These are phyloP conservation scores for Limosa lapponica DNA, from an alignment of 2,797 vertebrate species.

Conservation along the genomic window DNA sequence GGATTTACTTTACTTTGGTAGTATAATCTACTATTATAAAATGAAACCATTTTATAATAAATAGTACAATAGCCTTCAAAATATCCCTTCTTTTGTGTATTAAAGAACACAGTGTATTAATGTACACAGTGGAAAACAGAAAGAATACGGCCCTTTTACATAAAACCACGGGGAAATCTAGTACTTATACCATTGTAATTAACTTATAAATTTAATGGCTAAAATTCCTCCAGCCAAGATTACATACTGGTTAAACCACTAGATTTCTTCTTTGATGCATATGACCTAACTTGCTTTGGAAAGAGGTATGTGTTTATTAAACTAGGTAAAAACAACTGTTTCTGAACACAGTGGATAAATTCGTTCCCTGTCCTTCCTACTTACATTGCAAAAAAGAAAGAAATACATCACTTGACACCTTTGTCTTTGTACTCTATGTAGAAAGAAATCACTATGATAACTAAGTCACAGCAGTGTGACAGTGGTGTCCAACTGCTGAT, in stretches of 20 bases:
- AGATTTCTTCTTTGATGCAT: neutral
- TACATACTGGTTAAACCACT: neutral
- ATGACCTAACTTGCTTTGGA: neutral
- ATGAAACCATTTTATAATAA: neutral
- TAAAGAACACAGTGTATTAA: neutral
- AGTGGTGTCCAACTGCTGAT: neutral
- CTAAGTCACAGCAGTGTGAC: neutral
- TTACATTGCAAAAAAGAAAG: neutral
- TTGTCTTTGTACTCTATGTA: neutral
- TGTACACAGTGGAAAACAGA: neutral
- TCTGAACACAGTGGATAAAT: neutral
- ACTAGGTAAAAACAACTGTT: neutral
- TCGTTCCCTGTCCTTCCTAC: neutral
- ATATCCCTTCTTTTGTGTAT: neutral
- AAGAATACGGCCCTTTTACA: neutral
- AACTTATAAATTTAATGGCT: neutral
- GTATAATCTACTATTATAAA: neutral
- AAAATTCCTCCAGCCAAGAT: neutral
- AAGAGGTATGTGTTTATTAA: neutral
- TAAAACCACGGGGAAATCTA: neutral
- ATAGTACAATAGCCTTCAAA: neutral
- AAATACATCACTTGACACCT: neutral
- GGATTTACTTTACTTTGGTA: neutral
- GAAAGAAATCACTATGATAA: neutral
- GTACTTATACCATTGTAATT: neutral